phyloP scores from a whole-genome alignment of 2,113 vertebrate species.

The Tachysurus vachellii region DNA sequence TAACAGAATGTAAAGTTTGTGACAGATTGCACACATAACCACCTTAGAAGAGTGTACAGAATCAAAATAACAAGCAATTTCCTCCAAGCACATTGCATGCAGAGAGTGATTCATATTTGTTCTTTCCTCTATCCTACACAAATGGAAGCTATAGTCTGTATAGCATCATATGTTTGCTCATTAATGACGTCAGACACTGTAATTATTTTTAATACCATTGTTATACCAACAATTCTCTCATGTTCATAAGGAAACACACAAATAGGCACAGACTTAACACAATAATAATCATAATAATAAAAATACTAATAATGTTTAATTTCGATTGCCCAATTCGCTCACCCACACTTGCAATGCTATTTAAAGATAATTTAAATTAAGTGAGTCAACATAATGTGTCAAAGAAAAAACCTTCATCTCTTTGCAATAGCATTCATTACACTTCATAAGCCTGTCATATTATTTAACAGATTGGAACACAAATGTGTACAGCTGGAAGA shows the following conservation, averaged over 20 bases:
- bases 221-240: background rate
- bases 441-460: background rate
- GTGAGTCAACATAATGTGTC: background rate
- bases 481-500: background rate
- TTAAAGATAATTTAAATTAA: background rate
- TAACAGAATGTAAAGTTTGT: background rate
- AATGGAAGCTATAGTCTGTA: slow-evolving; percentile 4
- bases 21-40: background rate
- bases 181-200: slow-evolving; percentile 2
- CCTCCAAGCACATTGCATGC: slow-evolving; percentile 18
- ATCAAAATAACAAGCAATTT: slow-evolving; percentile 42
- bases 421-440: background rate
- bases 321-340: background rate
- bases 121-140: slow-evolving; percentile 24
- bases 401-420: background rate
- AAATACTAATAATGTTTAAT: background rate
- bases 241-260: background rate
- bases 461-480: background rate
- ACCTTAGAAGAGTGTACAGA: background rate
- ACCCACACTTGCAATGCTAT: background rate
- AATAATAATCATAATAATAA: background rate
- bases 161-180: background rate
- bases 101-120: slow-evolving; percentile 26
- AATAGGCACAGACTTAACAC: too few relatives aligned
- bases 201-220: background rate